Conservation (phyloP, 2,113 vertebrate genomes). For the Ia io region DNA sequence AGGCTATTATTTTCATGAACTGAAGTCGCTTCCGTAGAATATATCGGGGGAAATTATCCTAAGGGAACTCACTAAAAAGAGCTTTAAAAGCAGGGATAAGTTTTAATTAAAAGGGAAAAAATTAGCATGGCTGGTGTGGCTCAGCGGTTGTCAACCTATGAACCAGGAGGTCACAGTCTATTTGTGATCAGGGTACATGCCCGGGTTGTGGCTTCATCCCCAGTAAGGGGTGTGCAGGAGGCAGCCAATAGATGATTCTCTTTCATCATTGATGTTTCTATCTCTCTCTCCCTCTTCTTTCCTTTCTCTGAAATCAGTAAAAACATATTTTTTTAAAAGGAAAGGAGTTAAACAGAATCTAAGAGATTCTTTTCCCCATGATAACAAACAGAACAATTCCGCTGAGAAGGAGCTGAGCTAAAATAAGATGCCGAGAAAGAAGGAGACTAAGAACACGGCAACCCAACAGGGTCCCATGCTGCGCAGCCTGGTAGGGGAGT, state of each 20-base stretch:
- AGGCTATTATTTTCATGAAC: not conserved
- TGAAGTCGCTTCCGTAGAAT: not conserved
- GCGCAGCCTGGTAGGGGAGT: not conserved
- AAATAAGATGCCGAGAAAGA: not conserved
- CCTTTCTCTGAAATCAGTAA: too few species aligned
- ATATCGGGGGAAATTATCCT: not conserved
- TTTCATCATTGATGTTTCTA: too few species aligned
- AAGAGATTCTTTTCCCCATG: conserved; percentile 1
- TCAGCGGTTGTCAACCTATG: too few species aligned
- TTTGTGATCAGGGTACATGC: too few species aligned
- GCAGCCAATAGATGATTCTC: too few species aligned
- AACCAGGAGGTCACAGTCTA: too few species aligned
- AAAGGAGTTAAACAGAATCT: not conserved
- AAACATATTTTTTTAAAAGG: not conserved
- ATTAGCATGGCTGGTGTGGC: too few species aligned
- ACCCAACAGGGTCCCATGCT: not conserved
- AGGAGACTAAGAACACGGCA: not conserved
- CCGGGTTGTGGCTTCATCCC: too few species aligned
- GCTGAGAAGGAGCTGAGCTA: not conserved
- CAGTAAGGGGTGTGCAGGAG: too few species aligned
- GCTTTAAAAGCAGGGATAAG: conserved; percentile 17
- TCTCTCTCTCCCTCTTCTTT: too few species aligned
- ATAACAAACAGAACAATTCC: not conserved
- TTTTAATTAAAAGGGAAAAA: conserved; percentile 6
- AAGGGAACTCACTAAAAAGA: not conserved